Evolutionary conservation across 2,113 vertebrate species (phyloP), one percentile per base, ranked within the genome.

Genomic region (Pachyramphus minor): DNA sequence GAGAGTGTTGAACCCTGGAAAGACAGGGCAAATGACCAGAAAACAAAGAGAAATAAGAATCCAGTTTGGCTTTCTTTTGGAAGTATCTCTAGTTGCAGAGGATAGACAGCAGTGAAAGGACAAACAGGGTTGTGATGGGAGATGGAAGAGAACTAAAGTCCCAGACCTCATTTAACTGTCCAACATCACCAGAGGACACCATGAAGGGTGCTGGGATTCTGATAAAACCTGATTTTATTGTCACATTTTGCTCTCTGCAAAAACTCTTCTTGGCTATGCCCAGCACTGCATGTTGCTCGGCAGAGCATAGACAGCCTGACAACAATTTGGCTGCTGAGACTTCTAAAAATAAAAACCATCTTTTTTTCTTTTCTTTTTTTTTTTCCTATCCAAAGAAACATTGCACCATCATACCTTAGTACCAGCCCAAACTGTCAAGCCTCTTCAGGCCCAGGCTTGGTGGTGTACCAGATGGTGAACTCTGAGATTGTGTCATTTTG

Each of bases 341-440:
- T 41, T 78, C 95, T 93, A 95, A 95, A 97, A 95, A 95, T 94
- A 94, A 95, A 93, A 91, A 6, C 44, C 0, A 8, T 53, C 45
- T 8, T 42, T 79, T 60, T 68, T 68, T 45, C 8, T 14, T n/a
- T 16, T 52, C 14, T 37, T 20, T 45, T 41, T 28, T 21, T 42
- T 47, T 47, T 24, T 11, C 1, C 11, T 24, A 14, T 47, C n/a
- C 28, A 9, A 72, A 59, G 69, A 78, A 91, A 63, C 1, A 1
- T 24, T 82, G 14, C 56, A 91, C 62, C 60, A 82, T 94, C 53
- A 35, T 69, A 81, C 66, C 39, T 91, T 87, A 78, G 59, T 59
- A 81, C 73, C 4, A 17, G 52, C 52, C 69, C 81, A 89, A 64
- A 84, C 78, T 31, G 58, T 31, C 66, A 71, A 30, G 35, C 12